These are phyloP conservation scores for Haliaeetus leucogaster DNA, from an alignment of 2,113 vertebrate genomes.

Conservation along the genomic window DNA sequence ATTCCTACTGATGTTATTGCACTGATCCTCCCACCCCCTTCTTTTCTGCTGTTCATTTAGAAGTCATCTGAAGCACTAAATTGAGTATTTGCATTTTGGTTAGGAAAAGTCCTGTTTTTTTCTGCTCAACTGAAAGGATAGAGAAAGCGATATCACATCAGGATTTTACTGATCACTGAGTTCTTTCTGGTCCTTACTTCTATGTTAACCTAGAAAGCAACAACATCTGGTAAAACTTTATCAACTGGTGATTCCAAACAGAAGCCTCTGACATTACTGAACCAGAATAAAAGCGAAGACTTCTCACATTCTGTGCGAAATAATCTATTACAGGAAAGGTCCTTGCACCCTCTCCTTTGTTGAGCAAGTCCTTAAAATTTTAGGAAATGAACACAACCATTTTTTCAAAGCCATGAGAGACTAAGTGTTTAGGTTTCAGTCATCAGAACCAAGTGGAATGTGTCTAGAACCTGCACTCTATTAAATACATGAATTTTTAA, in stretches of 20 bases:
- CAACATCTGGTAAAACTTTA: neutral
- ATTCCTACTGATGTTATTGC: neutral
- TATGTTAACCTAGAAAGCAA: neutral
- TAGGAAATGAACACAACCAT: neutral
- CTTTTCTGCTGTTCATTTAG: neutral
- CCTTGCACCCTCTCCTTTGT: neutral
- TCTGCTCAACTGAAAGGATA: neutral
- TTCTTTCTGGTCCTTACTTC: neutral
- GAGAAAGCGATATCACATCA: neutral
- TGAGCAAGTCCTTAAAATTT: neutral
- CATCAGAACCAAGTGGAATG: neutral
- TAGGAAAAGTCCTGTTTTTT: neutral
- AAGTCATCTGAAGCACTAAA: neutral
- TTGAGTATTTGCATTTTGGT: neutral
- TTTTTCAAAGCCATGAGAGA: neutral
- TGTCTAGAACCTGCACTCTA: neutral
- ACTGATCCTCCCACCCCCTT: neutral
- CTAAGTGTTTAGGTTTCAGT: neutral
- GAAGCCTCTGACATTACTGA: neutral
- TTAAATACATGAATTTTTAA: neutral
- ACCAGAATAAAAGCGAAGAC: neutral
- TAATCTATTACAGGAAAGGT: neutral
- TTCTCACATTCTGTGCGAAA: neutral
- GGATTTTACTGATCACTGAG: neutral
- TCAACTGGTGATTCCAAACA: neutral